A percentile compares a stretch with the other conserved stretches of the same genome.
These are phyloP conservation scores for Octonoba sinensis DNA, from an alignment of 2,888 invertebrate genomes.

Conservation along the genomic window DNA sequence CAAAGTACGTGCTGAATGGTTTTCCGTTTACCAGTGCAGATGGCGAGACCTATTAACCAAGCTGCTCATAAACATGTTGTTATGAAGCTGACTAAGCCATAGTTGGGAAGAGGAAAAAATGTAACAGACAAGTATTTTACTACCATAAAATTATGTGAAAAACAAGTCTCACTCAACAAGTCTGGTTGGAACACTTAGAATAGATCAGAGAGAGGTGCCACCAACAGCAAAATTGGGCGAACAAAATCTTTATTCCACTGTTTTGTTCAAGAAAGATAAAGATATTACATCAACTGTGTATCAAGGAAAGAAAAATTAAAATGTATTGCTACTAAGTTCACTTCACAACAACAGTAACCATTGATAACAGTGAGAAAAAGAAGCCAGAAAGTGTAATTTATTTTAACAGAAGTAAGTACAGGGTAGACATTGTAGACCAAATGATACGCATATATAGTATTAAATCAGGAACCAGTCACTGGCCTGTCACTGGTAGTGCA, in stretches of 20 bases:
- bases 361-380: neutral
- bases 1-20: conserved; percentile 30
- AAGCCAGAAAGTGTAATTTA: conserved; percentile 6
- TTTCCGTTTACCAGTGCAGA: conserved; percentile 8
- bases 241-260: too few species aligned
- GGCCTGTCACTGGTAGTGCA: conserved; percentile 4
- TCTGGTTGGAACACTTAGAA: too few species aligned
- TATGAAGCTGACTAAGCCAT: conserved; percentile 12
- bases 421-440: conserved; percentile 13
- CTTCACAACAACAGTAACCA: too few species aligned
- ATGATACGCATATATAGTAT: neutral
- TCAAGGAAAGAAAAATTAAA: too few species aligned
- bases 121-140: conserved; percentile 21
- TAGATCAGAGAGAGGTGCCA: too few species aligned
- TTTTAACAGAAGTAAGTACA: neutral
- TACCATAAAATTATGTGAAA: neutral
- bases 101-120: too few species aligned
- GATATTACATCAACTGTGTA: too few species aligned
- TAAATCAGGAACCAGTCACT: neutral
- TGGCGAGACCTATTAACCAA: neutral
- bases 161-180: too few species aligned
- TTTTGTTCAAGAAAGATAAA: too few species aligned
- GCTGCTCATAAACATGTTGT: neutral
- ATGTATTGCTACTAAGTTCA: too few species aligned
- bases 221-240: too few species aligned